Conservation (phyloP, 2,888 invertebrate species). For the Machimus atricapillus region DNA sequence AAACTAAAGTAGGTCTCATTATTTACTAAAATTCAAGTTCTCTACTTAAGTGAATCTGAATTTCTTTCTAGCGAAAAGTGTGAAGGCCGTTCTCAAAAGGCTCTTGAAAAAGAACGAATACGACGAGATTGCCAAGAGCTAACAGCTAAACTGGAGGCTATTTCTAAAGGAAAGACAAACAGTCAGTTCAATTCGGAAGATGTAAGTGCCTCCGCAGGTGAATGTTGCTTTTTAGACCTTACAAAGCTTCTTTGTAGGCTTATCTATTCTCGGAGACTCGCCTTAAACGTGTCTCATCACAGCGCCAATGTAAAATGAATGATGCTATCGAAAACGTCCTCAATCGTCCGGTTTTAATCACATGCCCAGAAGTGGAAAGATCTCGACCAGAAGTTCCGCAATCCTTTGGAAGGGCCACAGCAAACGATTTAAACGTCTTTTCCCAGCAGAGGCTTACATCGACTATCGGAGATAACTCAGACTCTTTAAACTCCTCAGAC, state of each 20-base stretch:
- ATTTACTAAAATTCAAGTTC: neutral
- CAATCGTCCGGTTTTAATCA: slow-evolving; percentile 57
- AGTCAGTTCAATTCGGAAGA: slow-evolving; percentile 31
- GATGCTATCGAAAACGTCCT: slow-evolving; percentile 63
- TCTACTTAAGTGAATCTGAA: neutral
- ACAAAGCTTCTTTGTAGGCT: slow-evolving; percentile 50
- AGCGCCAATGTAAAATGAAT: slow-evolving; percentile 65
- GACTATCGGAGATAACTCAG: slow-evolving; percentile 50
- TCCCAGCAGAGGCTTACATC: neutral
- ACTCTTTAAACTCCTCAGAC: slow-evolving; percentile 52
- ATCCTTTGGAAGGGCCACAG: neutral
- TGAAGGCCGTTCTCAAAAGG: slow-evolving; percentile 62
- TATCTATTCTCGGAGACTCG: slow-evolving; percentile 62
- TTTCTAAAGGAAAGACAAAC: slow-evolving; percentile 58
- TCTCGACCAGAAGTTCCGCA: neutral
- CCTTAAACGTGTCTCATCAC: slow-evolving; percentile 59
- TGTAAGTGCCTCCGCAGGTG: neutral
- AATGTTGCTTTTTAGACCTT: neutral
- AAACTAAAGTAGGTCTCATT: neutral
- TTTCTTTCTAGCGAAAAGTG: slow-evolving; percentile 52
- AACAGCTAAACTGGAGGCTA: slow-evolving; percentile 63
- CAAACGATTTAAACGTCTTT: neutral
- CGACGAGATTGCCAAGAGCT: slow-evolving; percentile 64
- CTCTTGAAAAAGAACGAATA: slow-evolving; percentile 64
- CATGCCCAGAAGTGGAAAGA: slow-evolving; percentile 54